Conservation (phyloP, 2,113 vertebrate species). For the Mola mola region DNA sequence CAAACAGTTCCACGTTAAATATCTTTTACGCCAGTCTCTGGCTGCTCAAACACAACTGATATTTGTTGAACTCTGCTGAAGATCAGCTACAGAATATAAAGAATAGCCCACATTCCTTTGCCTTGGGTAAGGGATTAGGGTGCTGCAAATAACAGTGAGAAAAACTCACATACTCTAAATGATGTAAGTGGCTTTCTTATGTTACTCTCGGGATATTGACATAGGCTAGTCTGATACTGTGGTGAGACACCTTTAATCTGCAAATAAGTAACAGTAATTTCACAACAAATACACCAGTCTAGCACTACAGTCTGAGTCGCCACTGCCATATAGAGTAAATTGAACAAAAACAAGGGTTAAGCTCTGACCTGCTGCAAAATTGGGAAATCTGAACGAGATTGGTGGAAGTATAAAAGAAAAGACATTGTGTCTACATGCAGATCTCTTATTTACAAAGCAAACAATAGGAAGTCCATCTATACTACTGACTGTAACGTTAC, state of each 20-base stretch:
- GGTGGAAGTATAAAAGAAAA: too few relatives aligned
- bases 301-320: not conserved
- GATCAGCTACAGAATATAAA: not conserved
- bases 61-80: not conserved
- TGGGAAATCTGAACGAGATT: too few relatives aligned
- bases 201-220: not conserved
- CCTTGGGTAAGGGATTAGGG: slow-evolving; percentile 17
- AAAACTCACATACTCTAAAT: not conserved
- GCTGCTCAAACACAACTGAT: not conserved
- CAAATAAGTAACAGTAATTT: not conserved
- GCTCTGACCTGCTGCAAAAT: not conserved
- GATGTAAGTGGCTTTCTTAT: not conserved
- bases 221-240: not conserved
- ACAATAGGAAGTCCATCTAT: not conserved
- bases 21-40: too few relatives aligned
- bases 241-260: not conserved
- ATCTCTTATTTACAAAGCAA: too few relatives aligned
- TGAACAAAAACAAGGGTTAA: slow-evolving; percentile 1
- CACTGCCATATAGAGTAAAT: not conserved
- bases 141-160: slow-evolving; percentile 14
- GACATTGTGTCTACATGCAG: too few relatives aligned
- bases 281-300: not conserved
- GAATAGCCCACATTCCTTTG: slow-evolving; percentile 37
- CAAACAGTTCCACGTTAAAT: too few relatives aligned
- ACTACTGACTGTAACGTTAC: not conserved